These are phyloP conservation scores for Chelonus formosanus DNA, from an alignment of 2,888 invertebrate genomes.

Conservation along the genomic window DNA sequence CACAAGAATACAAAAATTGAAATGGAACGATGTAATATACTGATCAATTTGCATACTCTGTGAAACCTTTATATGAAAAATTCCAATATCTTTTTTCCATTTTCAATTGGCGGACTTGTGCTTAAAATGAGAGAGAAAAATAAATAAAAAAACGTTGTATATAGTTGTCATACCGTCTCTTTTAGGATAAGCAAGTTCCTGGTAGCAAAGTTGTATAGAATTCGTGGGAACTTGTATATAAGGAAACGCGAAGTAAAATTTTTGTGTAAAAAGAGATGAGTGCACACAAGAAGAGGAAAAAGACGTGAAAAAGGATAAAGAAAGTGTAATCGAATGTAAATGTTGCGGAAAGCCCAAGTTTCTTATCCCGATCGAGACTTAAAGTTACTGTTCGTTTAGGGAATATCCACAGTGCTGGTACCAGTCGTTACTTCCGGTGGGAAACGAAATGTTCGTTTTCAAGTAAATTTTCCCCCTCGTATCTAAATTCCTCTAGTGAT, in stretches of 20 bases:
- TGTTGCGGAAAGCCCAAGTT: conserved; percentile 56
- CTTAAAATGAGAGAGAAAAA: conserved; percentile 11
- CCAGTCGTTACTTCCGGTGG: conserved; percentile 27
- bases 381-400: conserved; percentile 23
- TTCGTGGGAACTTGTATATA: conserved; percentile 20
- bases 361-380: conserved; percentile 49
- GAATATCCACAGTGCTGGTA: conserved; percentile 20
- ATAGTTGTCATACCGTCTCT: conserved; percentile 20
- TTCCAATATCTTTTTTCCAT: conserved; percentile 52
- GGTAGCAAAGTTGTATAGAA: conserved; percentile 19
- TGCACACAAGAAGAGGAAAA: conserved; percentile 28
- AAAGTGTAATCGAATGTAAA: conserved; percentile 58
- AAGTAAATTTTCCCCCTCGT: conserved; percentile 21
- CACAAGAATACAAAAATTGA: not conserved
- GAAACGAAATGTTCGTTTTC: conserved; percentile 11
- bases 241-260: conserved; percentile 24
- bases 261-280: conserved; percentile 16
- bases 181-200: conserved; percentile 24
- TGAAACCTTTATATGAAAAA: conserved; percentile 42
- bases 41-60: conserved; percentile 47
- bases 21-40: conserved; percentile 33
- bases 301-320: conserved; percentile 30
- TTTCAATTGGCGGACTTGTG: conserved; percentile 42
- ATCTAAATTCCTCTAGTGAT: not conserved
- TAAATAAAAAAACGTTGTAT: not conserved